Evolutionary conservation across 2,888 invertebrate genomes (phyloP), one percentile per base, ranked within the genome.

Genomic region (Leucozona laternaria): DNA sequence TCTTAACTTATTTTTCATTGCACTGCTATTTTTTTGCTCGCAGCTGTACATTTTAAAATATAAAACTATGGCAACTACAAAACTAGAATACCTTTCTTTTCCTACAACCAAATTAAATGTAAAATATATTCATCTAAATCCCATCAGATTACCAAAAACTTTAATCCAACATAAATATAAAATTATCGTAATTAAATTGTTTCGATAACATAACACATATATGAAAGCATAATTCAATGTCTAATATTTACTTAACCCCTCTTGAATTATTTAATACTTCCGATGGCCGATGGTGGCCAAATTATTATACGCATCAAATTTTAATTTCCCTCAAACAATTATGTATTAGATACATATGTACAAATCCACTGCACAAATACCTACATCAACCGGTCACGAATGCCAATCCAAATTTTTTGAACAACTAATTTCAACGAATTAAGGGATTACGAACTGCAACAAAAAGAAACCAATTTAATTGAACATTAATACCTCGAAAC

Each of bases 391-490:
- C 25, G 40, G 28, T 34, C 64, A 4, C 28, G 45, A 76, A 70
- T 40, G 31, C 48, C 55, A 71, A 76, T 31, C 1, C n/a, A n/a
- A n/a, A n/a, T 31, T 31, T 31, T 31, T 37, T 8, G 10, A 55
- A 64, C 13, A 77, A 60, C 71, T 68, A 78, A 79, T 31, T 31
- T 75, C 68, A 34, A 62, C 73, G 70, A 75, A 79, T 62, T 76
- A 71, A 53, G 2, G 55, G 62, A 75, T 81, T 77, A 85, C 55
- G 25, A 37, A 34, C n/a, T n/a, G n/a, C n/a, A n/a, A n/a, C n/a
- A n/a, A n/a, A 17, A 68, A 85, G 20, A 64, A 81, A 48, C 77
- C 72, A 62, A 53, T 64, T 57, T 66, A 78, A 78, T 81, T 76
- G 77, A 60, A 53, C 71, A 66, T 25, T 76, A 79, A 64, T 75